Conservation (phyloP, 2,113 vertebrate species). For the Myotis brandtii region DNA sequence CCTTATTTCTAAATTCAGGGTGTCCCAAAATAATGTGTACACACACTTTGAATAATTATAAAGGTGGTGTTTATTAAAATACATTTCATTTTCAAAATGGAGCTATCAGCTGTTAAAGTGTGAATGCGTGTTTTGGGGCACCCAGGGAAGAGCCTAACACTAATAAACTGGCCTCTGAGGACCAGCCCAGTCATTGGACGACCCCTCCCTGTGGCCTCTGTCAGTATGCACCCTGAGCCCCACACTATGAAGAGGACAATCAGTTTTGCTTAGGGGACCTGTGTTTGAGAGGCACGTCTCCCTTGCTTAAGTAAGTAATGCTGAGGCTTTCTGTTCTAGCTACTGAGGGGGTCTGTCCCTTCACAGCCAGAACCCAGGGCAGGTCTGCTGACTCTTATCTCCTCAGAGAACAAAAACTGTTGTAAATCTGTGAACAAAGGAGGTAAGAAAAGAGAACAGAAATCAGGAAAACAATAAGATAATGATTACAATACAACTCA, state of each 20-base stretch:
- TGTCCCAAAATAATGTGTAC: too few relatives aligned
- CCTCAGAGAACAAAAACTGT: neutral
- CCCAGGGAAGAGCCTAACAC: too few relatives aligned
- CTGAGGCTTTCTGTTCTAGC: neutral
- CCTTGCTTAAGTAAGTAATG: neutral
- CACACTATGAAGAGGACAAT: rapidly evolving
- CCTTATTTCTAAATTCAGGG: neutral
- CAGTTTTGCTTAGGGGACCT: neutral
- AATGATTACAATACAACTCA: rapidly evolving
- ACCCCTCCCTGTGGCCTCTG: neutral
- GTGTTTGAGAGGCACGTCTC: neutral
- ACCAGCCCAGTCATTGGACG: rapidly evolving
- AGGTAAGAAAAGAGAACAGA: neutral
- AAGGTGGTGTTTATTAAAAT: too few relatives aligned
- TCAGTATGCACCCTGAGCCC: rapidly evolving
- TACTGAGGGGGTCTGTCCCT: neutral
- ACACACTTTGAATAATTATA: too few relatives aligned
- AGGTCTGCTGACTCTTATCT: too few relatives aligned
- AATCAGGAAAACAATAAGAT: neutral
- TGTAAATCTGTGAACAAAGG: neutral
- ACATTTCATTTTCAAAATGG: too few relatives aligned
- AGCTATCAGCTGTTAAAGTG: too few relatives aligned
- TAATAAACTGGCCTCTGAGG: neutral
- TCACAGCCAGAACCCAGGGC: too few relatives aligned
- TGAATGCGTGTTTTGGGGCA: too few relatives aligned